Evolutionary conservation across 2,797 vertebrate species (phyloP).

Genomic region (Helostoma temminkii): DNA sequence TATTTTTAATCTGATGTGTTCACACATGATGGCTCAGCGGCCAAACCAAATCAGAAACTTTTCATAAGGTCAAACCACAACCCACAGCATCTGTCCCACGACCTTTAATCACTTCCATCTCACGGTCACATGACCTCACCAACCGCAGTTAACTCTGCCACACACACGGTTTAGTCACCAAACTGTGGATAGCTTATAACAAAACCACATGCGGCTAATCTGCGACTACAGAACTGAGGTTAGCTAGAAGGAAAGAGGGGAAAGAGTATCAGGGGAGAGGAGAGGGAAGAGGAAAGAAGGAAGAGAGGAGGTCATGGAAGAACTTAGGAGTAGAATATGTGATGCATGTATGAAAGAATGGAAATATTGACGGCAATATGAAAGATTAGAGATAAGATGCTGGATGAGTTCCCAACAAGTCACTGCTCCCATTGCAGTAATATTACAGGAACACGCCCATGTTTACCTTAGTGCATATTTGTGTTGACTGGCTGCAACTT

Average conservation of each 20-base stretch:
- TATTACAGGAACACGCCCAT: too few species aligned
- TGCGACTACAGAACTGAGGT: background rate
- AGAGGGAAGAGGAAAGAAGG: too few species aligned
- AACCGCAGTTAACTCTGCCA: background rate
- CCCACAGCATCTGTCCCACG: background rate
- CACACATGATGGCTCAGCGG: too few species aligned
- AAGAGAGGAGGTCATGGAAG: background rate
- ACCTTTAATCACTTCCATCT: background rate
- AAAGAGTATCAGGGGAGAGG: background rate
- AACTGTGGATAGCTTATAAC: background rate
- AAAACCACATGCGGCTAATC: background rate
- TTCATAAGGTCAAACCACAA: background rate
- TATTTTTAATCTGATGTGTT: too few species aligned
- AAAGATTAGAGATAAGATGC: too few species aligned
- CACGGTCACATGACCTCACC: background rate
- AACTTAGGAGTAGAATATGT: too few species aligned
- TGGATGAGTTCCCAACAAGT: too few species aligned
- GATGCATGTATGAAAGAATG: too few species aligned
- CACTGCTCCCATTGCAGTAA: too few species aligned
- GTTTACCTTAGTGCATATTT: too few species aligned
- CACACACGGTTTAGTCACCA: background rate
- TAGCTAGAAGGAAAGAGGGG: background rate
- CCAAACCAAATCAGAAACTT: background rate
- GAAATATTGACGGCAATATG: too few species aligned
- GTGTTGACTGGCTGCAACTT: too few species aligned